Percentiles rank a stretch among this genome's conserved stretches.
Conservation (phyloP, 2,797 vertebrate genomes). For the Calcarius lapponicus region DNA sequence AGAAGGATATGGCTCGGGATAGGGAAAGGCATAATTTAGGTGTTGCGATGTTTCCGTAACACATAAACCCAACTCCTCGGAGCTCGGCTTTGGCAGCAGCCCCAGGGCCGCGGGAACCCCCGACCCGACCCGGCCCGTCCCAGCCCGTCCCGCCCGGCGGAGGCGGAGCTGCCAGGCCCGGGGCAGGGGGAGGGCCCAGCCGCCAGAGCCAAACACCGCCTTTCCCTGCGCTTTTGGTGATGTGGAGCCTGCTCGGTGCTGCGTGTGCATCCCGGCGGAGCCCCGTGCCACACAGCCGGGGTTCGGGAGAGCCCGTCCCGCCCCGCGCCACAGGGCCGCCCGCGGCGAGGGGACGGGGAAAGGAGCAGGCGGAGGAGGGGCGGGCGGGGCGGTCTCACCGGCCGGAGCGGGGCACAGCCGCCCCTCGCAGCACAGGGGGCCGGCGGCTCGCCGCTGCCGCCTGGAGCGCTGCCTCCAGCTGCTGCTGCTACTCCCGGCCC, state of each 20-base stretch:
- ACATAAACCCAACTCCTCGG: rapidly evolving
- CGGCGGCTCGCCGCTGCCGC: background rate
- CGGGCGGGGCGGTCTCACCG: background rate
- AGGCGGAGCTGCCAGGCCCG: background rate
- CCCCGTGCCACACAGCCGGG: rapidly evolving
- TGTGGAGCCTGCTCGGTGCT: rapidly evolving
- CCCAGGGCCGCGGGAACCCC: rapidly evolving
- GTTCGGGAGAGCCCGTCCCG: background rate
- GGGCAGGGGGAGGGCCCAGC: too few relatives aligned
- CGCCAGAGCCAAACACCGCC: background rate
- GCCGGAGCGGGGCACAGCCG: background rate
- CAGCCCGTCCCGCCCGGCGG: background rate
- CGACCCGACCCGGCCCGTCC: rapidly evolving
- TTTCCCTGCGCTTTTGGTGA: rapidly evolving
- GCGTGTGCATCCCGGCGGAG: rapidly evolving
- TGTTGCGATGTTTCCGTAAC: rapidly evolving
- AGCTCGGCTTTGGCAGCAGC: background rate
- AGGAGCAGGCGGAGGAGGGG: background rate
- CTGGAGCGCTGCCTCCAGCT: background rate
- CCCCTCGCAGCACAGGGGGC: background rate
- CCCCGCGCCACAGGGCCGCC: background rate
- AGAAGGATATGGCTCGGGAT: rapidly evolving
- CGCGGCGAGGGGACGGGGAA: background rate
- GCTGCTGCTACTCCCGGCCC: background rate
- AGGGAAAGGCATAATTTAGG: background rate